phyloP scores from a whole-genome alignment of 2,797 vertebrate genomes.

The Urocyon cinereoargenteus region DNA sequence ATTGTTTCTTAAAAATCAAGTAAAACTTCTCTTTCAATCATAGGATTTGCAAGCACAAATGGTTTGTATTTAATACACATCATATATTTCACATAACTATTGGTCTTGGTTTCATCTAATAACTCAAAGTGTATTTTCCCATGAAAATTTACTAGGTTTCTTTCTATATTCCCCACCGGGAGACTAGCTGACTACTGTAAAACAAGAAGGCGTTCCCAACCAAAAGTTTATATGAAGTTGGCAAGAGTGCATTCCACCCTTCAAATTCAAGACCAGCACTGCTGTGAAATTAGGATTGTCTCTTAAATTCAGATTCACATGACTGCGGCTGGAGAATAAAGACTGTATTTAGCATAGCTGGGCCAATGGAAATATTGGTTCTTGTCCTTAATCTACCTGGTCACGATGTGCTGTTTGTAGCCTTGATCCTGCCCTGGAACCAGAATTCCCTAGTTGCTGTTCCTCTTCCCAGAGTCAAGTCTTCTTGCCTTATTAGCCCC shows the following conservation, averaged over 20 bases:
- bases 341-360: not conserved
- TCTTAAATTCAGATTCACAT: slow-evolving; percentile 2
- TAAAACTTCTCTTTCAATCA: not conserved
- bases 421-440: not conserved
- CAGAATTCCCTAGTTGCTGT: not conserved
- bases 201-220: slow-evolving; percentile 7
- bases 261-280: not conserved
- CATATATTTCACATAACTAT: slow-evolving; percentile 41
- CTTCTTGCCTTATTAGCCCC: not conserved
- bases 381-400: not conserved
- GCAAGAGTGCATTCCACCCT: not conserved
- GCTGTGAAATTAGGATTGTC: not conserved
- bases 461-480: not conserved
- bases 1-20: slow-evolving; percentile 9
- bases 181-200: slow-evolving; percentile 47
- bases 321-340: not conserved
- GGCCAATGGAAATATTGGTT: not conserved
- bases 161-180: slow-evolving; percentile 17
- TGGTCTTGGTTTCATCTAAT: slow-evolving; percentile 65
- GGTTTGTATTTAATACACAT: slow-evolving; percentile 56
- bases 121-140: slow-evolving; percentile 62
- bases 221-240: slow-evolving; percentile 42
- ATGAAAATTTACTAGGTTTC: slow-evolving; percentile 60
- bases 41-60: slow-evolving; percentile 44
- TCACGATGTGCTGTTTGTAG: not conserved